Conservation (phyloP, 2,113 vertebrate genomes). For the Podocnemis expansa region DNA sequence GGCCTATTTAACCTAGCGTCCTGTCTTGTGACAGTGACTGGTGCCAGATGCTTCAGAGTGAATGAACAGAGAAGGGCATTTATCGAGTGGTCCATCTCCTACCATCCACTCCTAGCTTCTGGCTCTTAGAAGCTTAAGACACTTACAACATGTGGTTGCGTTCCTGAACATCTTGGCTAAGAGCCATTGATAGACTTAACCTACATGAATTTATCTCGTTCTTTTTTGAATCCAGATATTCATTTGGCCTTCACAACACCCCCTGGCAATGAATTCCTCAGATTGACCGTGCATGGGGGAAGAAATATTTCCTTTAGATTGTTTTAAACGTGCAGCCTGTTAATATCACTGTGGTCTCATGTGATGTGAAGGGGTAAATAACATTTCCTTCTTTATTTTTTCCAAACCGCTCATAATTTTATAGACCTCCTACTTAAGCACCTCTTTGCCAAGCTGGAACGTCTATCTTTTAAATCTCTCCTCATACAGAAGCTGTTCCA, state of each 20-base stretch:
- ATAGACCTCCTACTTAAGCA: rapidly evolving
- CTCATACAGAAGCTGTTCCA: background rate
- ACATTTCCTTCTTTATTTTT: background rate
- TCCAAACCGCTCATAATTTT: background rate
- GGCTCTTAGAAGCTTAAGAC: background rate
- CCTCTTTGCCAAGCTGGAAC: background rate
- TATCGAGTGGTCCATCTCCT: background rate
- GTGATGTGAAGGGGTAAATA: background rate
- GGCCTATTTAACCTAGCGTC: background rate
- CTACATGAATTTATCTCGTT: too few relatives aligned
- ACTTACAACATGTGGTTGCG: background rate
- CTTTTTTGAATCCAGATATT: too few relatives aligned
- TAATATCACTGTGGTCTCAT: background rate
- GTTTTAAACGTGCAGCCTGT: background rate
- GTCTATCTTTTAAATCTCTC: background rate
- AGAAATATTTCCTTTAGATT: background rate
- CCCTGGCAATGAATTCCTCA: background rate
- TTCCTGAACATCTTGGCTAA: background rate
- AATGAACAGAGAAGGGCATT: background rate
- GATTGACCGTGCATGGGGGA: background rate
- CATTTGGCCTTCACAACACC: background rate
- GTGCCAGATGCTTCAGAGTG: background rate
- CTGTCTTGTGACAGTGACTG: background rate
- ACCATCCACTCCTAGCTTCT: background rate
- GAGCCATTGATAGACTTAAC: background rate